These are phyloP conservation scores for Elegia similella DNA, from an alignment of 2,888 invertebrate genomes.

Conservation along the genomic window DNA sequence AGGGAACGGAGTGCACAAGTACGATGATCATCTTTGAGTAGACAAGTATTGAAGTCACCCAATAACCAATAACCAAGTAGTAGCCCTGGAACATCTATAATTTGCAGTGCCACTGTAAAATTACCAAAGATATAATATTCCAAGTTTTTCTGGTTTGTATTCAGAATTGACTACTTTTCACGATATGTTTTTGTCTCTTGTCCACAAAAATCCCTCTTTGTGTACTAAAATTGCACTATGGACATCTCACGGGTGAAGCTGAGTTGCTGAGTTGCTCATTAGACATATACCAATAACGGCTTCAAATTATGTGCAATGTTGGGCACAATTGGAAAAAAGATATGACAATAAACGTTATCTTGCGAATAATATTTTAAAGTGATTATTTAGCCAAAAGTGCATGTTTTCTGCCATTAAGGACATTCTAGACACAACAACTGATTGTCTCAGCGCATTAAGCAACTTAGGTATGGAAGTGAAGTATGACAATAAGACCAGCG, in stretches of 20 bases:
- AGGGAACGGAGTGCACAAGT: too few species aligned
- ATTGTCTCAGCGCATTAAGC: constrained; percentile 23
- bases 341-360: constrained; percentile 31
- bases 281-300: constrained; percentile 22
- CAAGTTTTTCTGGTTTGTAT: constrained; percentile 29
- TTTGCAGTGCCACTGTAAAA: neutral
- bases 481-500: too few species aligned
- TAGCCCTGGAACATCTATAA: too few species aligned
- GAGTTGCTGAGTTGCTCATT: constrained; percentile 31
- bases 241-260: constrained; percentile 28
- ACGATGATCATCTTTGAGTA: too few species aligned
- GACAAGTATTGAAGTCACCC: too few species aligned
- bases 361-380: constrained; percentile 23
- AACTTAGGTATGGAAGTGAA: constrained; percentile 6
- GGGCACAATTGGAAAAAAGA: constrained; percentile 24
- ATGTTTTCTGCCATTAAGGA: constrained; percentile 20
- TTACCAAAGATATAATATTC: neutral
- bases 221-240: constrained; percentile 31
- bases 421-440: constrained; percentile 26
- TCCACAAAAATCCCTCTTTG: constrained; percentile 28
- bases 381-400: constrained; percentile 21
- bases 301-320: constrained; percentile 26
- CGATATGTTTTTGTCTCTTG: constrained; percentile 26
- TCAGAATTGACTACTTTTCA: constrained; percentile 27
- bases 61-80: too few species aligned